These are phyloP conservation scores for Silurus asotus DNA, from an alignment of 2,113 vertebrate genomes.

Conservation along the genomic window DNA sequence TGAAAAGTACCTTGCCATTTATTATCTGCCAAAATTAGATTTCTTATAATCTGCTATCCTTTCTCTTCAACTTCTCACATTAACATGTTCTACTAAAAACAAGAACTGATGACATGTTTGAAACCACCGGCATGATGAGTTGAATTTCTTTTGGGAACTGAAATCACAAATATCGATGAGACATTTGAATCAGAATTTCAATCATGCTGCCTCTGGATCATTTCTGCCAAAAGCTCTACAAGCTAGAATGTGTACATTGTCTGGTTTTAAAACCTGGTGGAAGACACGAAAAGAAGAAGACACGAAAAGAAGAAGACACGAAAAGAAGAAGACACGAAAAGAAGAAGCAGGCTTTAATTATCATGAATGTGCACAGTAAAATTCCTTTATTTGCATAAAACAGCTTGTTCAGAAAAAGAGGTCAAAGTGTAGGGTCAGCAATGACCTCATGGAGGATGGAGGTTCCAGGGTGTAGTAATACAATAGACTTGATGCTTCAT, in stretches of 20 bases:
- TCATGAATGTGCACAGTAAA: background rate
- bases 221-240: background rate
- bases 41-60: background rate
- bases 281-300: background rate
- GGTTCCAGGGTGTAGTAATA: background rate
- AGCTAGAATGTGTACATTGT: too few relatives aligned
- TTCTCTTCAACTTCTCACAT: background rate
- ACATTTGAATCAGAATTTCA: background rate
- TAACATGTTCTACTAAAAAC: background rate
- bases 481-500: too few relatives aligned
- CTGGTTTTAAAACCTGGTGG: background rate
- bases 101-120: background rate
- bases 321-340: background rate
- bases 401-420: background rate
- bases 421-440: too few relatives aligned
- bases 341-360: background rate
- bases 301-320: background rate
- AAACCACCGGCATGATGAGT: background rate
- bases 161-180: background rate
- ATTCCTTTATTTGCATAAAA: background rate
- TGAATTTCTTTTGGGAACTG: background rate
- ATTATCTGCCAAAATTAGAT: background rate
- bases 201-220: background rate
- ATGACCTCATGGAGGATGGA: background rate
- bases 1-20: background rate